Percentiles rank a stretch among this genome's conserved stretches.
These are phyloP conservation scores for Phalloptychus januarius DNA, from an alignment of 2,797 vertebrate genomes.

Conservation along the genomic window DNA sequence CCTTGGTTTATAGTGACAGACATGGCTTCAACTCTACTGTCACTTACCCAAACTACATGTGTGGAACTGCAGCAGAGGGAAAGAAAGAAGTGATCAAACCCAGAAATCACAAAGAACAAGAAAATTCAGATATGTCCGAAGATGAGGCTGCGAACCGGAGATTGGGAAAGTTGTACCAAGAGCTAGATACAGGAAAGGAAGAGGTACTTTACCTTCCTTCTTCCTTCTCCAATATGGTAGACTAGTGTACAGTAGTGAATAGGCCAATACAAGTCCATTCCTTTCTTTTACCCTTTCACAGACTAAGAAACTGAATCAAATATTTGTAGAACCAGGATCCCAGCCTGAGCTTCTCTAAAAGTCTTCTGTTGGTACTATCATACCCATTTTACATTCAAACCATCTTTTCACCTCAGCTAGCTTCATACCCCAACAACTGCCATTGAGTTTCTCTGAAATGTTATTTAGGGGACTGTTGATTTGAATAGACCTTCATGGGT, in stretches of 20 bases:
- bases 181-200: constrained; percentile 92
- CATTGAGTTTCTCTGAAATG: constrained; percentile 74
- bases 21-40: constrained; percentile 67
- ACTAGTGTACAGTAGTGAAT: constrained; percentile 71
- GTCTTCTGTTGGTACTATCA: constrained; percentile 18
- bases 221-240: constrained; percentile 80
- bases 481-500: constrained; percentile 92
- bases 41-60: constrained; percentile 55
- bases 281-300: constrained; percentile 41
- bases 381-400: not conserved
- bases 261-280: constrained; percentile 20
- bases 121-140: constrained; percentile 96
- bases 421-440: constrained; percentile 4
- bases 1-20: constrained; percentile 67
- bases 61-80: constrained; percentile 54
- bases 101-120: constrained; percentile 86
- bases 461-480: constrained; percentile 79
- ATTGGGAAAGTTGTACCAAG: constrained; percentile 94
- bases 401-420: not conserved
- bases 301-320: constrained; percentile 53
- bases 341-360: constrained; percentile 33
- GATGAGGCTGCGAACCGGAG: constrained; percentile 96
- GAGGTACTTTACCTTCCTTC: constrained; percentile 87
- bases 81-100: constrained; percentile 76
- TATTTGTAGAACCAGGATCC: constrained; percentile 63